phyloP scores from a whole-genome alignment of 2,888 invertebrate species.

The Lissocephala sabroskyi region DNA sequence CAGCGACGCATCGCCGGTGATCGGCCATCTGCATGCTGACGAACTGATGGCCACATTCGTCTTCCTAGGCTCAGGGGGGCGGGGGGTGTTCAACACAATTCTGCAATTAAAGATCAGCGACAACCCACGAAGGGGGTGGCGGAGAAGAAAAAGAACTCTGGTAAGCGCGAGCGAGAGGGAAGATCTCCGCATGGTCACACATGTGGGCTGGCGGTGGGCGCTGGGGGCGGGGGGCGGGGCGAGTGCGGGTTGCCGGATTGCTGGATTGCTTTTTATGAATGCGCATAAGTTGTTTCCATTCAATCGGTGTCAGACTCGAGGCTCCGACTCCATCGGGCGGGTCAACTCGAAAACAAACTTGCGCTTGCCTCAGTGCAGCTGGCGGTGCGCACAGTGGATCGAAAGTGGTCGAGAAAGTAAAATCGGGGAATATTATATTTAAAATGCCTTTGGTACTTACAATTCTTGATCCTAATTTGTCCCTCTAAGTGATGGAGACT shows the following conservation, averaged over 20 bases:
- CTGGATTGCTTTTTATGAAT: constrained; percentile 3
- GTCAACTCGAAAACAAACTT: too few species aligned
- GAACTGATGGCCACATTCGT: constrained; percentile 2
- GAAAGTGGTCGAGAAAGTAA: too few species aligned
- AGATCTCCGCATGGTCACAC: background rate
- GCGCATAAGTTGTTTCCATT: constrained; percentile 29
- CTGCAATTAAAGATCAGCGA: constrained; percentile 57
- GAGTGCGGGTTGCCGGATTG: too few species aligned
- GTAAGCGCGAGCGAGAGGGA: constrained; percentile 8
- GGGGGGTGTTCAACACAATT: constrained; percentile 36
- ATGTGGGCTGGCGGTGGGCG: too few species aligned
- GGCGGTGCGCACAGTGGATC: too few species aligned
- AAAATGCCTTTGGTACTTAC: too few species aligned
- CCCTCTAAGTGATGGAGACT: too few species aligned
- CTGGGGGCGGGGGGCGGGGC: too few species aligned
- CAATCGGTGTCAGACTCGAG: constrained; percentile 44
- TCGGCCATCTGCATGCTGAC: constrained; percentile 15
- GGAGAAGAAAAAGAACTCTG: constrained; percentile 19
- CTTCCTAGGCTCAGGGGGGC: background rate
- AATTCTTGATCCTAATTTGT: too few species aligned
- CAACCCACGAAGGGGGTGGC: too few species aligned
- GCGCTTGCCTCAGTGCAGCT: too few species aligned
- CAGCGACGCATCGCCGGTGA: constrained; percentile 18
- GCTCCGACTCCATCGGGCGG: background rate
- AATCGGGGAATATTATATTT: too few species aligned